Evolutionary conservation across 2,797 vertebrate species (phyloP).

Genomic region (Lacerta agilis): DNA sequence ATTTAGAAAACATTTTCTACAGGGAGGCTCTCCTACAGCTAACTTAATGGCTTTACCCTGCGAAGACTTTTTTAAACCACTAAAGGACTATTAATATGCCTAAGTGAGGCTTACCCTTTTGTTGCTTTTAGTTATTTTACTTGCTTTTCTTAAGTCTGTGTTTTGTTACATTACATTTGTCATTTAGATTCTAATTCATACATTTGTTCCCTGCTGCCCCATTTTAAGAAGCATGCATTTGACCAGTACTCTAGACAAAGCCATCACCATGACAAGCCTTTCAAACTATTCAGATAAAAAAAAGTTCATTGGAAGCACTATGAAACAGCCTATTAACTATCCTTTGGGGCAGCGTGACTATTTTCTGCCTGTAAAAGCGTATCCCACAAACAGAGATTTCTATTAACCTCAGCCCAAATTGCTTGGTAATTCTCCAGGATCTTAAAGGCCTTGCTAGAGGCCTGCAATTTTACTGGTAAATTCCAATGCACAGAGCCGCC

Average conservation of each 20-base stretch:
- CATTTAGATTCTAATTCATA: background rate
- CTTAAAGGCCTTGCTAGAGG: too few relatives aligned
- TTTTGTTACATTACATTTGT: background rate
- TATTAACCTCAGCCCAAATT: background rate
- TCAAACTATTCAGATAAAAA: background rate
- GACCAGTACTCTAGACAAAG: background rate
- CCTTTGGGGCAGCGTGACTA: background rate
- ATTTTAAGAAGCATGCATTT: background rate
- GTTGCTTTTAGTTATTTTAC: background rate
- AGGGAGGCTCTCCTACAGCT: background rate
- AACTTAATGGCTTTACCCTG: background rate
- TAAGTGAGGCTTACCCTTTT: too few relatives aligned
- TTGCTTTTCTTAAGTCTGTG: background rate
- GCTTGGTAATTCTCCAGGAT: too few relatives aligned
- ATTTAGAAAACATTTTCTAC: background rate
- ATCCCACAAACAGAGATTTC: background rate
- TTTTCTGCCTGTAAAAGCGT: slow-evolving; percentile 3
- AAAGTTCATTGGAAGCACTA: background rate
- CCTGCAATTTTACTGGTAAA: background rate
- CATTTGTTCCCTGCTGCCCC: background rate
- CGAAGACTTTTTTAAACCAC: background rate
- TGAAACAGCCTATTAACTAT: background rate
- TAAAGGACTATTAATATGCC: background rate
- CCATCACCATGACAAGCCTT: background rate
- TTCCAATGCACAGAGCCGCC: background rate